Evolutionary conservation across 92 coral and sea anemone species (phyloP).

Genomic region (Palythoa grandiflora): DNA sequence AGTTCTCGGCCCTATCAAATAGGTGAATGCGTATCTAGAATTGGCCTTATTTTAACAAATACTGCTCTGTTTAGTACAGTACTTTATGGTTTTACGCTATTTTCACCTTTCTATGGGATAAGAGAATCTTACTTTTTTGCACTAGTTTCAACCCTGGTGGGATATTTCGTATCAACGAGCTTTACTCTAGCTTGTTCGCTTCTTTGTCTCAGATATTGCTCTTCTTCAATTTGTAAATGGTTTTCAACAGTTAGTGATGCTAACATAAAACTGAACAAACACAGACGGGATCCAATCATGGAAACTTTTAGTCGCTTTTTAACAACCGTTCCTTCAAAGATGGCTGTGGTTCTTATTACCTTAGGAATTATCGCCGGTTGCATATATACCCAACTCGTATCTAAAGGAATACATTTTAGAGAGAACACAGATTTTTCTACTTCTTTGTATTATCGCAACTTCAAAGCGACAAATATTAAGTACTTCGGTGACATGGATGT

Average conservation of each 20-base stretch:
- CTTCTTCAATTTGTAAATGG: neutral
- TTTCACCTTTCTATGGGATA: constrained; percentile 60
- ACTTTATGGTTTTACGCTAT: constrained; percentile 47
- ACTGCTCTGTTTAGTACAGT: constrained; percentile 44
- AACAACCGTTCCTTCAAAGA: constrained; percentile 39
- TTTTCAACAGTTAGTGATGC: neutral
- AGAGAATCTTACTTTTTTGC: constrained; percentile 52
- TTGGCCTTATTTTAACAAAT: constrained; percentile 45
- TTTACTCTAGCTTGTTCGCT: constrained; percentile 38
- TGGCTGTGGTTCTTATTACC: constrained; percentile 39
- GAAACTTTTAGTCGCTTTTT: constrained; percentile 31
- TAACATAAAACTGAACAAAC: neutral
- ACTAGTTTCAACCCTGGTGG: constrained; percentile 31
- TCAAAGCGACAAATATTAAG: neutral
- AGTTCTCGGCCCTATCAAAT: constrained; percentile 53
- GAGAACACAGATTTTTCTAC: constrained; percentile 13
- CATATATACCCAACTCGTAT: constrained; percentile 24
- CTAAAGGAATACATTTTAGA: neutral
- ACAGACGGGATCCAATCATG: neutral
- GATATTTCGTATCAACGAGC: constrained; percentile 45
- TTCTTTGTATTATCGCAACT: constrained; percentile 20
- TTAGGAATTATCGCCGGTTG: constrained; percentile 47
- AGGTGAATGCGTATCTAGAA: constrained; percentile 53
- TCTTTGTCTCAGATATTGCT: constrained; percentile 18
- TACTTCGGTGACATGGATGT: constrained; percentile 51